Percentiles rank a stretch among this genome's conserved stretches.
Conservation (phyloP, 2,797 vertebrate species). For the Sciaenops ocellatus region DNA sequence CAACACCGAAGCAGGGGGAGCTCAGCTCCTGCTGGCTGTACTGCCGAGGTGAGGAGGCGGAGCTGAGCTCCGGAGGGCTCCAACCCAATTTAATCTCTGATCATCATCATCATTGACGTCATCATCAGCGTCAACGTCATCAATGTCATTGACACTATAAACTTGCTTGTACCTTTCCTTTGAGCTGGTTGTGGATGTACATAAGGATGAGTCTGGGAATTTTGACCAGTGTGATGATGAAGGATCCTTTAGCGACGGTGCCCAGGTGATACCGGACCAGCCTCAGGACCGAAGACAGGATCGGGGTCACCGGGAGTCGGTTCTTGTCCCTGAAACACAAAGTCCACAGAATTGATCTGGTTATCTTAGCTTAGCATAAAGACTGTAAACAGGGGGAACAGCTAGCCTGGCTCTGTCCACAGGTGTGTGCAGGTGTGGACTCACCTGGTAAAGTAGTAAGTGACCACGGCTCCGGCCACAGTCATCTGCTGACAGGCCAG, state of each 20-base stretch:
- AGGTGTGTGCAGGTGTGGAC: not conserved
- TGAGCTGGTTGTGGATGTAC: slow-evolving; percentile 97
- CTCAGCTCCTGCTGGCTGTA: no score
- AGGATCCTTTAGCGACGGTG: slow-evolving; percentile 97
- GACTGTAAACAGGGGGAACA: not conserved
- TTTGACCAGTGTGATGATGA: slow-evolving; percentile 98
- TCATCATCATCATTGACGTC: no score
- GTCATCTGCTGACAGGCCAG: slow-evolving; percentile 99
- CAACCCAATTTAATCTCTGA: no score
- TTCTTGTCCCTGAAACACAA: slow-evolving; percentile 90
- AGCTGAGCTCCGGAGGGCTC: no score
- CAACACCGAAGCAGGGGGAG: no score
- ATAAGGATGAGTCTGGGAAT: slow-evolving; percentile 96
- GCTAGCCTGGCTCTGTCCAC: not conserved
- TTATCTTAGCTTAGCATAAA: not conserved
- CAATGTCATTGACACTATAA: no score
- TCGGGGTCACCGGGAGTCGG: slow-evolving; percentile 94
- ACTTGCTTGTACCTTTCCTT: slow-evolving; percentile 90
- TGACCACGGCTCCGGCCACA: slow-evolving; percentile 96
- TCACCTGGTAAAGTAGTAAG: slow-evolving; percentile 97
- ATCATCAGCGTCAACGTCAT: no score
- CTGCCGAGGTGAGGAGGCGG: no score
- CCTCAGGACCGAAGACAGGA: slow-evolving; percentile 94
- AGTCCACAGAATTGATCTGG: not conserved
- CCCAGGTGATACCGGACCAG: slow-evolving; percentile 95